phyloP scores from a whole-genome alignment of 2,888 invertebrate genomes.

The Candidula unifasciata region DNA sequence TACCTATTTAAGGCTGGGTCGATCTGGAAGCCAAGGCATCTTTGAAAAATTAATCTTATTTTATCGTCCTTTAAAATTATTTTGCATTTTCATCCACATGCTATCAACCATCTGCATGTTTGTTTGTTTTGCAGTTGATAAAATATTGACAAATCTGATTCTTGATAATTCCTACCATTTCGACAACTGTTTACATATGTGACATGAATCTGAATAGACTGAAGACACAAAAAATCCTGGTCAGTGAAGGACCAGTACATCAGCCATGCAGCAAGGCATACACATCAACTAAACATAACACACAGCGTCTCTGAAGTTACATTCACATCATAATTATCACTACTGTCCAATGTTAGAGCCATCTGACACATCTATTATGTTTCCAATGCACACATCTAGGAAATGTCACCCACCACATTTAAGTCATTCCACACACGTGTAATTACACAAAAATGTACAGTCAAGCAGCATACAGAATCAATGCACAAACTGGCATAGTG shows the following conservation, averaged over 20 bases:
- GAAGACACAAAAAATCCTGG: too few species aligned
- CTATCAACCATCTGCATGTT: too few species aligned
- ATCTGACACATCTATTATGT: slow-evolving; percentile 19
- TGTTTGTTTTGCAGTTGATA: too few species aligned
- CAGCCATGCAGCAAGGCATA: slow-evolving; percentile 47
- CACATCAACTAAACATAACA: slow-evolving; percentile 32
- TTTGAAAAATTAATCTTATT: too few species aligned
- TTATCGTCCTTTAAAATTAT: too few species aligned
- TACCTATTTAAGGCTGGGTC: too few species aligned
- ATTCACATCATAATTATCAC: slow-evolving; percentile 30
- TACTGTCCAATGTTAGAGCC: slow-evolving; percentile 16
- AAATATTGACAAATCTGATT: too few species aligned
- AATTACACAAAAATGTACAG: slow-evolving; percentile 42
- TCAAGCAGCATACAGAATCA: slow-evolving; percentile 44
- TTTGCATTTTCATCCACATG: too few species aligned
- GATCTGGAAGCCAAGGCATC: too few species aligned
- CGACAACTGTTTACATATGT: too few species aligned
- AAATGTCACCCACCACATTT: slow-evolving; percentile 38
- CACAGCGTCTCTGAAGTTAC: slow-evolving; percentile 25
- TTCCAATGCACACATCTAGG: slow-evolving; percentile 44
- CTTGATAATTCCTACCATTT: too few species aligned
- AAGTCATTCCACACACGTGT: slow-evolving; percentile 45
- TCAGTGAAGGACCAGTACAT: slow-evolving; percentile 19
- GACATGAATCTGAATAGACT: too few species aligned
- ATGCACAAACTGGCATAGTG: slow-evolving; percentile 23